These are phyloP conservation scores for Isotomurus palustris DNA, from an alignment of 2,888 invertebrate genomes.

Conservation along the genomic window DNA sequence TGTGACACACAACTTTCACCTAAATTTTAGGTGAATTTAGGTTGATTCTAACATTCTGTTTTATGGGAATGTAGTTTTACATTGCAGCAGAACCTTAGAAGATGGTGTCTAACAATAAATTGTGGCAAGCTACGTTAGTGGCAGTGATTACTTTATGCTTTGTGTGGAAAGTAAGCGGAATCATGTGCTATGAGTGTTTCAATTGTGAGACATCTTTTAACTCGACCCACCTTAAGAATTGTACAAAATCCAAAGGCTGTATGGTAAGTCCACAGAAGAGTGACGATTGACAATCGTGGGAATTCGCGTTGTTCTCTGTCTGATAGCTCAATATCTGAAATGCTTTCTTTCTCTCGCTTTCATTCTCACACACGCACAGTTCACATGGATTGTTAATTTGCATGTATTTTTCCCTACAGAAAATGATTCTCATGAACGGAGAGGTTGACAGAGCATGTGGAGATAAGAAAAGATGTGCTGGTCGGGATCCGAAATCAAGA, in stretches of 20 bases:
- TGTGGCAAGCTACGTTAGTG: not conserved
- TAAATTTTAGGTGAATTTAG: too few species aligned
- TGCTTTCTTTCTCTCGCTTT: too few species aligned
- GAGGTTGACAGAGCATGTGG: slow-evolving; percentile 40
- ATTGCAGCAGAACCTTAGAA: not conserved
- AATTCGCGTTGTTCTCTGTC: not conserved
- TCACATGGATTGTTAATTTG: too few species aligned
- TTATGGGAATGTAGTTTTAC: too few species aligned
- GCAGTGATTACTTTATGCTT: not conserved
- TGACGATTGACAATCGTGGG: slow-evolving; percentile 41
- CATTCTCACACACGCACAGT: too few species aligned
- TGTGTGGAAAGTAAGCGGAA: slow-evolving; percentile 7
- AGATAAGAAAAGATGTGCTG: slow-evolving; percentile 32
- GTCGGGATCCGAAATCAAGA: slow-evolving; percentile 11
- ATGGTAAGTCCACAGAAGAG: slow-evolving; percentile 15
- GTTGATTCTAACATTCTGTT: too few species aligned
- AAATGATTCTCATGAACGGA: slow-evolving; percentile 40
- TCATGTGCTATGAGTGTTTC: slow-evolving; percentile 42
- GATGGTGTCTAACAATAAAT: not conserved
- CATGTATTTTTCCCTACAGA: slow-evolving; percentile 19
- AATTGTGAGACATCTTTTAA: slow-evolving; percentile 34
- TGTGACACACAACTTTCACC: too few species aligned
- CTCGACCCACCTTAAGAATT: slow-evolving; percentile 28
- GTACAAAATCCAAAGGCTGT: slow-evolving; percentile 22
- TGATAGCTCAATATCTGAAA: too few species aligned